A percentile compares a stretch with the other conserved stretches of the same genome.
Conservation (phyloP, 2,113 vertebrate genomes). For the Micromys minutus region DNA sequence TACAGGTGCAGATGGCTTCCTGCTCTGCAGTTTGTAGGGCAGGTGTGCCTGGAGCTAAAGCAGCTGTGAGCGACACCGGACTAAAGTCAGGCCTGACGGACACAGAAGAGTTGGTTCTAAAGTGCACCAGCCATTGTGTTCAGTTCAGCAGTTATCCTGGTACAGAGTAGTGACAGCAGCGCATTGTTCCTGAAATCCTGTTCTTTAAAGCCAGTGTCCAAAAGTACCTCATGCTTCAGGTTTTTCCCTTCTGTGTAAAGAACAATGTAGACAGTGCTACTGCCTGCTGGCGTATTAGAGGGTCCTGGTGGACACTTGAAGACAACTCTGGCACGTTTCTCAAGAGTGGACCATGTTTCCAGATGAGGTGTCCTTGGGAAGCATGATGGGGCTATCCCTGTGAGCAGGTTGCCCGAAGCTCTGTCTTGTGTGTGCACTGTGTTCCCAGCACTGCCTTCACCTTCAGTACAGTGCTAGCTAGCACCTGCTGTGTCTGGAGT, state of each 20-base stretch:
- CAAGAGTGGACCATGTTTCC: not conserved
- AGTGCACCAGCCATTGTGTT: fast-evolving
- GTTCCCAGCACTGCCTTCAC: not conserved
- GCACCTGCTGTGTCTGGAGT: too few species aligned
- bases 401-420: not conserved
- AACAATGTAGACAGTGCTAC: not conserved
- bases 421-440: too few species aligned
- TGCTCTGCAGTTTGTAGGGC: fast-evolving
- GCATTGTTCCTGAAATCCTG: not conserved
- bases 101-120: fast-evolving
- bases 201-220: too few species aligned
- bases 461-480: not conserved
- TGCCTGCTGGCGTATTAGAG: too few species aligned
- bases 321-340: not conserved
- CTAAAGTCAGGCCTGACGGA: not conserved
- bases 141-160: not conserved
- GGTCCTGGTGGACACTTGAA: not conserved
- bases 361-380: not conserved
- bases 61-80: not conserved
- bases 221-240: too few species aligned
- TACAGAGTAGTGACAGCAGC: not conserved
- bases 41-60: not conserved
- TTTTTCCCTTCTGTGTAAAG: not conserved
- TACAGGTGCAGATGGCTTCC: not conserved
- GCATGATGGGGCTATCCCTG: not conserved